Evolutionary conservation across 1,140 invertebrate species (phyloP).

Genomic region (Drosophila nikananu): DNA sequence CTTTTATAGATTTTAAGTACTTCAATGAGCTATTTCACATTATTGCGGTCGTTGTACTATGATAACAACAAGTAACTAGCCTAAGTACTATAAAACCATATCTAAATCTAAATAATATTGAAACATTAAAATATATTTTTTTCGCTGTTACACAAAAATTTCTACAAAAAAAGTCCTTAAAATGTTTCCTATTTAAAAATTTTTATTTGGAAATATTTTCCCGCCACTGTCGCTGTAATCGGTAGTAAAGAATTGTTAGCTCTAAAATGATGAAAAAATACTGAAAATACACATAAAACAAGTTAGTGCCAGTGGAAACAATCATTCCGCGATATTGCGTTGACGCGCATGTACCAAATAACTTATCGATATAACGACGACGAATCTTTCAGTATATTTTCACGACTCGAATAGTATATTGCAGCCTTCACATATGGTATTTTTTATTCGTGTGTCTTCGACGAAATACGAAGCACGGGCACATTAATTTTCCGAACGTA

Average conservation of each 20-base stretch:
- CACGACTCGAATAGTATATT: not conserved
- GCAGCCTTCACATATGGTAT: not conserved
- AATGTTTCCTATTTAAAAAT: not conserved
- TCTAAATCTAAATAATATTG: not conserved
- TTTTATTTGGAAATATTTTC: not conserved
- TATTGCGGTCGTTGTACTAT: slow-evolving; percentile 71
- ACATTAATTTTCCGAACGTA: slow-evolving; percentile 26
- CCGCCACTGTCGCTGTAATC: not conserved
- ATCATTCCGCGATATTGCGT: not conserved
- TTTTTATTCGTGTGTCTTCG: slow-evolving; percentile 1
- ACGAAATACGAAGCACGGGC: not conserved
- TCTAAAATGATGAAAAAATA: not conserved
- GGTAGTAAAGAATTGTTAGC: not conserved
- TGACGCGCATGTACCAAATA: not conserved
- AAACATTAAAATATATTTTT: too few relatives aligned
- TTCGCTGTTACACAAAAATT: not conserved
- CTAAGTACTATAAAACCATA: not conserved
- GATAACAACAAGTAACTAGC: slow-evolving; percentile 43
- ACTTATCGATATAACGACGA: not conserved
- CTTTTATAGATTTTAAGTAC: slow-evolving; percentile 71
- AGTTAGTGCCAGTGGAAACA: not conserved
- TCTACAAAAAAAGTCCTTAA: not conserved
- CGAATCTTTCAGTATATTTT: not conserved
- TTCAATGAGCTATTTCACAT: slow-evolving; percentile 80
- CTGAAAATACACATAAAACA: not conserved